Percentiles rank a stretch among this genome's conserved stretches.
Conservation (phyloP, 2,113 vertebrate genomes). For the Phainopepla nitens region DNA sequence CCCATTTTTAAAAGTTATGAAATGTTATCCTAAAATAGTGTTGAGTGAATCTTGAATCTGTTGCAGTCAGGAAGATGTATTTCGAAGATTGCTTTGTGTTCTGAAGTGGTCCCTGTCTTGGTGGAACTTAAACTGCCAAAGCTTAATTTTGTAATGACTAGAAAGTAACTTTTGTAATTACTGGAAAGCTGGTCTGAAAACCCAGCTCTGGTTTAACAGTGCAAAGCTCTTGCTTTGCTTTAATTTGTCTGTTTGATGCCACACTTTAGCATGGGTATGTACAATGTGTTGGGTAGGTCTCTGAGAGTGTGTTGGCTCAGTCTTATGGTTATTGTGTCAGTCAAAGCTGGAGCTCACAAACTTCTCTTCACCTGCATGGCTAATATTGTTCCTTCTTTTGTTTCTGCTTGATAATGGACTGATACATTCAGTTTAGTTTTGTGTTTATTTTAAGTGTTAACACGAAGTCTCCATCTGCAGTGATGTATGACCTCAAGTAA, state of each 20-base stretch:
- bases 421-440: background rate
- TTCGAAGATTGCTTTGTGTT: background rate
- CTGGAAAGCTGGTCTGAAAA: background rate
- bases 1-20: background rate
- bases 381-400: background rate
- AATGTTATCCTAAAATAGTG: background rate
- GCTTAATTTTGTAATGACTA: too few species aligned
- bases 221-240: background rate
- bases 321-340: background rate
- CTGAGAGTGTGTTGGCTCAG: background rate
- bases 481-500: background rate
- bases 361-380: background rate
- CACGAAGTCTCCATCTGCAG: background rate
- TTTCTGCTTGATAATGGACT: background rate
- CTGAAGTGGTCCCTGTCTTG: background rate
- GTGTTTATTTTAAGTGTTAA: background rate
- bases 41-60: background rate
- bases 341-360: background rate
- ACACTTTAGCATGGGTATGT: background rate
- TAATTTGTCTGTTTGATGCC: background rate
- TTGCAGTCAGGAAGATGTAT: background rate
- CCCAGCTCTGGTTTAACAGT: background rate
- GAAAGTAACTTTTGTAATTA: background rate
- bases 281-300: background rate
- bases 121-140: background rate